Base-by-base conservation (phyloP, 1,140 invertebrate genomes). In the Centruroides vittatus region DNA sequence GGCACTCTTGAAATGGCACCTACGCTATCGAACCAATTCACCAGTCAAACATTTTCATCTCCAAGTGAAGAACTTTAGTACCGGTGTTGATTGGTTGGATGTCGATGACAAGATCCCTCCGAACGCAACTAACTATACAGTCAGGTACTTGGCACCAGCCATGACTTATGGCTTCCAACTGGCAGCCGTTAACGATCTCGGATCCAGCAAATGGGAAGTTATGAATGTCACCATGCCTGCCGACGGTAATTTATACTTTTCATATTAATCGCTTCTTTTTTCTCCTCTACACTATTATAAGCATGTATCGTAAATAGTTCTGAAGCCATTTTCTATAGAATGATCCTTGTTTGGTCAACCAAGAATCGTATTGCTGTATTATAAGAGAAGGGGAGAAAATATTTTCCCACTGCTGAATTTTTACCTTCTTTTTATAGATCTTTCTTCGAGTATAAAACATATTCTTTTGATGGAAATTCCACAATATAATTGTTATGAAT, bases 191-290 rank as follows among this genome's bases (percentile, higher is more conserved):
- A 66, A 64, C 55, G 59, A 59, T 13, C 61, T 61, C 13, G 66
- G 64, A 47, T 61, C 36, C 47, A 62, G 62, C 46, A 59, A 65
- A 23, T 68, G 59, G 59, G 59, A 59, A 11, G 58, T 47, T 50
- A 41, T 66, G 58, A 68, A 68, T 54, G 62, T 69, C 48, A 67
- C 67, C 11, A 65, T 68, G 61, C 67, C 66, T 49, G 49, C 68
- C 41, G 66, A 67, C 61, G 66, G 66, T 67, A 63, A 34, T 60
- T 58, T 35, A 46, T 23, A 5, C 36, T 35, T 60, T 50, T 57
- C 7, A 57, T 41, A 11, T 36, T 41, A n/a, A 47, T 47, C 8
- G 23, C 36, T 47, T n/a, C 12, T 57, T 36, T 23, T 41, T 41
- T 41, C 41, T 41, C 41, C 8, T 6, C 41, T 41, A 41, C 41